Percentiles rank a stretch among this genome's conserved stretches.
Conservation (phyloP, 2,797 vertebrate genomes). For the Enteromius viviparus region DNA sequence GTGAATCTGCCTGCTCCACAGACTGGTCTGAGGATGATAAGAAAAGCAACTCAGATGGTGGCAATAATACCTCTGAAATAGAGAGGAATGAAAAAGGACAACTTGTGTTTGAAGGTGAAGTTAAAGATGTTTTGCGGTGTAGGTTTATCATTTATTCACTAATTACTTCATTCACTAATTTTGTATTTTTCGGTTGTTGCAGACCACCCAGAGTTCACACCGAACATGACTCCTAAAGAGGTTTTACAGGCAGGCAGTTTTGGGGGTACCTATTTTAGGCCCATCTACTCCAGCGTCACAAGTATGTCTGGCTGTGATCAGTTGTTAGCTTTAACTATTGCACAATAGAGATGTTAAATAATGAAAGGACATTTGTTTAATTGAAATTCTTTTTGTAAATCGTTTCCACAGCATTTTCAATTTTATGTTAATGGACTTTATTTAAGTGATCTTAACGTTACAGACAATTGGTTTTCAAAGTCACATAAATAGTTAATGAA, state of each 20-base stretch:
- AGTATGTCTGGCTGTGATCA: conserved; percentile 36
- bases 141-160: neutral
- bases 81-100: conserved; percentile 53
- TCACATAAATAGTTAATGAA: neutral
- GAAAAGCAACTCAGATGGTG: neutral
- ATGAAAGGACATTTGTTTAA: neutral
- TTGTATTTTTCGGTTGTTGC: neutral
- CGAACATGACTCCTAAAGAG: conserved; percentile 35
- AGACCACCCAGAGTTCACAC: conserved; percentile 6
- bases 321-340: neutral
- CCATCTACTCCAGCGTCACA: conserved; percentile 60
- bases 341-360: neutral
- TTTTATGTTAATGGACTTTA: neutral
- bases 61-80: neutral
- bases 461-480: neutral
- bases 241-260: conserved; percentile 61
- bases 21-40: neutral
- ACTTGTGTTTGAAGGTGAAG: conserved; percentile 54
- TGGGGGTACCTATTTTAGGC: conserved; percentile 62
- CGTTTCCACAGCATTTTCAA: neutral
- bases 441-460: neutral
- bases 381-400: neutral
- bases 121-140: neutral
- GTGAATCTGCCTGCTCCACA: conserved; percentile 14
- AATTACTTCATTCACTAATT: neutral